Conservation (phyloP, 2,888 invertebrate genomes). For the Sepiola atlantica region DNA sequence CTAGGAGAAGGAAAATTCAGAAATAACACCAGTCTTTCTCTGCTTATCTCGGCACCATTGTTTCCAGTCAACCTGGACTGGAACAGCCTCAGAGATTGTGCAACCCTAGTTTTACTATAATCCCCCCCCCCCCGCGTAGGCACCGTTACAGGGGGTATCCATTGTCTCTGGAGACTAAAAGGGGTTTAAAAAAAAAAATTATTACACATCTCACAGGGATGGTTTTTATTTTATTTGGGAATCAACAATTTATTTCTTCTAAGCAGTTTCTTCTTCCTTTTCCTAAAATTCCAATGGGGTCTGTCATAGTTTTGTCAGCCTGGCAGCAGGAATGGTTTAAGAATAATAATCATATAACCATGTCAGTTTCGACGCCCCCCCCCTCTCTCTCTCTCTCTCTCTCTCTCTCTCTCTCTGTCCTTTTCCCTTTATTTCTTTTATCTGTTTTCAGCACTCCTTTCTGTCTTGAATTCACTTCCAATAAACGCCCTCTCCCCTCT, state of each 20-base stretch:
- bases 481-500: neutral
- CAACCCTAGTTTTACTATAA: no score
- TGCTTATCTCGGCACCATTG: no score
- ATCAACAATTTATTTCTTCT: neutral
- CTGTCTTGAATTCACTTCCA: neutral
- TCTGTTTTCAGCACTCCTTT: neutral
- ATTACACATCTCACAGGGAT: neutral
- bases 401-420: neutral
- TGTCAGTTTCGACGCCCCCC: neutral
- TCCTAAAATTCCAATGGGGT: neutral
- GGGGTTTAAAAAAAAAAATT: neutral
- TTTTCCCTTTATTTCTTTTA: neutral
- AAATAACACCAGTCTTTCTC: no score
- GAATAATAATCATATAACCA: neutral
- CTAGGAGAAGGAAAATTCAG: no score
- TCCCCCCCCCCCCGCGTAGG: no score
- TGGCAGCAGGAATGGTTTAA: neutral
- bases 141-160: no score
- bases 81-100: no score
- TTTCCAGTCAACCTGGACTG: no score
- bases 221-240: neutral
- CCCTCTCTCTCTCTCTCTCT: neutral
- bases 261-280: neutral
- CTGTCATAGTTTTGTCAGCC: constrained; percentile 32
- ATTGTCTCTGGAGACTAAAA: no score